phyloP scores from a whole-genome alignment of 2,888 invertebrate species.

The Augiades crinisus region DNA sequence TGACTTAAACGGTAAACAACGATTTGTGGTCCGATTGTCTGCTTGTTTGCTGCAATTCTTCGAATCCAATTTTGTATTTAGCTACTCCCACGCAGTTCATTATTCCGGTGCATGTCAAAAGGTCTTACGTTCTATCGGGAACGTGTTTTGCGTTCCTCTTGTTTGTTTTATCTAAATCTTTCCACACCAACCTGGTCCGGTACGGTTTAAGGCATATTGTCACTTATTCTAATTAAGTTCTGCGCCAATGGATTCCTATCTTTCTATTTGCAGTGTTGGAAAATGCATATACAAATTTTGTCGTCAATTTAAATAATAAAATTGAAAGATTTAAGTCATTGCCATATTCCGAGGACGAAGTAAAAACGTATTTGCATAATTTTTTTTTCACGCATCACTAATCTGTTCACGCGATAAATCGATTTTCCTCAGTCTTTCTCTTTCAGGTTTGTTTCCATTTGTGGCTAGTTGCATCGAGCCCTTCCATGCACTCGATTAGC shows the following conservation, averaged over 20 bases:
- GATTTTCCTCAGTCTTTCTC: constrained; percentile 59
- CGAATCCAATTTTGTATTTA: constrained; percentile 70
- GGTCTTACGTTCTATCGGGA: constrained; percentile 43
- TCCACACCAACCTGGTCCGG: neutral
- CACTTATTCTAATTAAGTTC: neutral
- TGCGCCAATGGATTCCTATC: neutral
- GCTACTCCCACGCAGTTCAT: constrained; percentile 63
- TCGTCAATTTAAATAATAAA: too few relatives aligned
- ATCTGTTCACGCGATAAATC: neutral
- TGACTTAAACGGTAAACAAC: constrained; percentile 24
- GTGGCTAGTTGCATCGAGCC: constrained; percentile 6
- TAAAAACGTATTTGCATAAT: neutral
- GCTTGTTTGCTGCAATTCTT: constrained; percentile 59
- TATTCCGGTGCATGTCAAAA: constrained; percentile 54
- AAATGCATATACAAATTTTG: too few relatives aligned
- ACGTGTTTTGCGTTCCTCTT: constrained; percentile 33
- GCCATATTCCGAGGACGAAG: neutral
- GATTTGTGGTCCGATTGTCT: constrained; percentile 45
- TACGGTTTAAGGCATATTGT: neutral
- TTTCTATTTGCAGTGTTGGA: too few relatives aligned
- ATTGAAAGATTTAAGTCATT: neutral
- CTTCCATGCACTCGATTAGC: neutral
- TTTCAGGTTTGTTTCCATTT: constrained; percentile 41
- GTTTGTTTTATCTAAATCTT: constrained; percentile 2
- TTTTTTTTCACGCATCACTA: neutral